Evolutionary conservation across 2,797 vertebrate species (phyloP), one percentile per base, ranked within the genome.

Genomic region (Scarus forsteni): DNA sequence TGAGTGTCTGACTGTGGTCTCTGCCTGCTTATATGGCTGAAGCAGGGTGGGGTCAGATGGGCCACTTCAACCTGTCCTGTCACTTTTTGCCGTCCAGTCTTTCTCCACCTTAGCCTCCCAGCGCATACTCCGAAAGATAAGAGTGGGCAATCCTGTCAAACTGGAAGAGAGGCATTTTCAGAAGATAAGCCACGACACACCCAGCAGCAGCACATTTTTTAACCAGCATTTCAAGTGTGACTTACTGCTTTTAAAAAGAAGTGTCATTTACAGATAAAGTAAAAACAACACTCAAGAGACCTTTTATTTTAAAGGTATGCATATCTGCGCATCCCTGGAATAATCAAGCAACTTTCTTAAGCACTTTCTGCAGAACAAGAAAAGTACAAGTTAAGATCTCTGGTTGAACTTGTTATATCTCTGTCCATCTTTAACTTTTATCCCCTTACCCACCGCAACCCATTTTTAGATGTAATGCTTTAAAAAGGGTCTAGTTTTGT

Each of bases 1-100:
- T 95, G 92, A 89, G 86, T 94, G 86, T 79, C 80, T 66, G 10
- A 80, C 80, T 73, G 57, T 49, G 46, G 53, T 18, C 66, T 46
- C 66, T 35, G 54, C 1, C 70, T 49, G 66, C 78, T 88, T 94
- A 94, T 93, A 93, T 91, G 11, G 16, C 50, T n/a, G 48, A 48
- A 49, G 1, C 7, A 65, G 71, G 14, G 85, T 86, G 86, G 75
- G 91, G 87, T 51, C 27, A 6, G 19, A 4, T 27, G 27, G 19
- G 72, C 57, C 48, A 59, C 69, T 66, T 16, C 19, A 75, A 88
- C 85, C 88, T 89, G 86, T 74, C 64, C 70, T 88, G 78, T 91
- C 77, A 81, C 78, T 89, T 87, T 82, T 12, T 76, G 57, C 59
- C 60, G 66, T 70, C 67, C 67, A 70, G 58, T 70, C 66, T 57